These are phyloP conservation scores for Heliocidaris tuberculata DNA, from an alignment of 35 echinoderm and acorn worm genomes.

Conservation along the genomic window DNA sequence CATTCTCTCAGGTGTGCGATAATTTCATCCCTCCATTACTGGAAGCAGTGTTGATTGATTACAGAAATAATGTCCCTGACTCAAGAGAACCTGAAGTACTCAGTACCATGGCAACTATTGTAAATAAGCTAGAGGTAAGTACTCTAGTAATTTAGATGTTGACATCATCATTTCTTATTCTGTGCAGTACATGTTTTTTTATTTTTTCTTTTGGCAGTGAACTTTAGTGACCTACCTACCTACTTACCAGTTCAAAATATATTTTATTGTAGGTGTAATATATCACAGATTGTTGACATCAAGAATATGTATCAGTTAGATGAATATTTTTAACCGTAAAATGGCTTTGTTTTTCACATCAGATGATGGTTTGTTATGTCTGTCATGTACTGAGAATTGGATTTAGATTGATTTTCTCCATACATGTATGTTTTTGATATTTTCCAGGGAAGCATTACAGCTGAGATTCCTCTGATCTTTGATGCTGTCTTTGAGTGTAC, in stretches of 20 bases:
- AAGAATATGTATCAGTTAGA: too few species aligned
- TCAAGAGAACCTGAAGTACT: slow-evolving; percentile 94
- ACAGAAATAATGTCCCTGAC: slow-evolving; percentile 80
- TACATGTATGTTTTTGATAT: too few species aligned
- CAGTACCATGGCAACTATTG: slow-evolving; percentile 96
- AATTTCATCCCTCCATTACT: slow-evolving; percentile 96
- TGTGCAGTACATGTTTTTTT: background rate
- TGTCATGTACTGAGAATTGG: too few species aligned
- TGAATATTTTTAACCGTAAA: too few species aligned
- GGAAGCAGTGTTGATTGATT: slow-evolving; percentile 86
- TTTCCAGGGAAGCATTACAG: slow-evolving; percentile 76
- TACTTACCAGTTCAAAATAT: background rate
- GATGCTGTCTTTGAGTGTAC: slow-evolving; percentile 94
- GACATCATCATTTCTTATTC: background rate
- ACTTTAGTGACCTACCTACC: background rate
- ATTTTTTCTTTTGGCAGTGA: too few species aligned
- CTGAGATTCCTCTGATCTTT: slow-evolving; percentile 88
- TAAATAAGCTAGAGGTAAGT: slow-evolving; percentile 94
- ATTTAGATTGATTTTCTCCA: too few species aligned
- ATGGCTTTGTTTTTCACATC: too few species aligned
- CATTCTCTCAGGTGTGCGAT: slow-evolving; percentile 73
- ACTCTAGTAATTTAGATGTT: background rate
- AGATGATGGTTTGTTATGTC: too few species aligned
- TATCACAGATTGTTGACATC: too few species aligned
- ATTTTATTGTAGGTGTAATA: background rate